Conservation (phyloP, 2,797 vertebrate genomes). For the Naso thynnoides region DNA sequence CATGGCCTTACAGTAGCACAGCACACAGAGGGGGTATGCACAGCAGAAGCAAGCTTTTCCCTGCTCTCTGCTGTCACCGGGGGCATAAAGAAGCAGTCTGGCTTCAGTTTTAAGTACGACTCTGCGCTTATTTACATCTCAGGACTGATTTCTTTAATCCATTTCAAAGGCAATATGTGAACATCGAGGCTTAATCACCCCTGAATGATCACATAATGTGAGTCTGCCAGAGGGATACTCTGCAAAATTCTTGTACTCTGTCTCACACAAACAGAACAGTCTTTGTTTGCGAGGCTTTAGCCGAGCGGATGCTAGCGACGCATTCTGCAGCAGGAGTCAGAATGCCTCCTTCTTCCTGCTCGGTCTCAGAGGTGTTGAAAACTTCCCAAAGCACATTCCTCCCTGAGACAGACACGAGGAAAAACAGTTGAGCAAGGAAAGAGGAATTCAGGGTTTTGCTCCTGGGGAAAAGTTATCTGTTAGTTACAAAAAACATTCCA, state of each 20-base stretch:
- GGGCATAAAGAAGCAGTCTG: conserved; percentile 10
- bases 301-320: conserved; percentile 68
- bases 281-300: conserved; percentile 75
- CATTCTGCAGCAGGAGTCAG: conserved; percentile 67
- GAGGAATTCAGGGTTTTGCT: conserved; percentile 59
- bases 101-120: not conserved
- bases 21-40: conserved; percentile 23
- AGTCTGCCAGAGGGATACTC: conserved; percentile 41
- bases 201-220: conserved; percentile 44
- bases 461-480: conserved; percentile 30
- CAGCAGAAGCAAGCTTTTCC: conserved; percentile 14
- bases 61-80: conserved; percentile 23
- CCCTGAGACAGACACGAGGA: conserved; percentile 62
- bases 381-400: conserved; percentile 81
- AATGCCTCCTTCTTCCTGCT: conserved; percentile 78
- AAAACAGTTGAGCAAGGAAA: conserved; percentile 61
- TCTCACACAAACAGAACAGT: conserved; percentile 61
- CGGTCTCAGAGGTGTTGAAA: conserved; percentile 81
- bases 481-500: conserved; percentile 16
- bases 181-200: conserved; percentile 26
- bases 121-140: conserved; percentile 8
- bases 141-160: not conserved
- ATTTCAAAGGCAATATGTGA: not conserved
- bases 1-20: conserved; percentile 68
- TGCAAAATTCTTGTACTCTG: conserved; percentile 43